A percentile compares a stretch with the other conserved stretches of the same genome.
These are phyloP conservation scores for Dusona sp. DNA, from an alignment of 2,888 invertebrate species.

Conservation along the genomic window DNA sequence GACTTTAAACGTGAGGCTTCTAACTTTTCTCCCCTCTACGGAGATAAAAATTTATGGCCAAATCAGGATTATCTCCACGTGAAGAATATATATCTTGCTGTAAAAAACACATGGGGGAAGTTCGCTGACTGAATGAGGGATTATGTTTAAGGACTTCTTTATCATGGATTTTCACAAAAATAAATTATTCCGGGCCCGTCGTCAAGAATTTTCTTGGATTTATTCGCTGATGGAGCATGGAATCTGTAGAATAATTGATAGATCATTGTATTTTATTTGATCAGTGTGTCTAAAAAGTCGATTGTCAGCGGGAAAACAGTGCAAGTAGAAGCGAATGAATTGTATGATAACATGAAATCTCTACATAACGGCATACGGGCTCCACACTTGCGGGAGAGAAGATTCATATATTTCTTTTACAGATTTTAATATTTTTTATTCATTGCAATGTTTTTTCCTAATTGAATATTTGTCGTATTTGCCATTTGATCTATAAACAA, in stretches of 20 bases:
- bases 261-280: not conserved
- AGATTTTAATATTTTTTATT: not conserved
- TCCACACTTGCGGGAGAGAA: not conserved
- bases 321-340: not conserved
- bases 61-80: conserved; percentile 25
- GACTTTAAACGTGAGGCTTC: conserved; percentile 16
- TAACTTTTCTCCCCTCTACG: conserved; percentile 1
- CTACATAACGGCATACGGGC: not conserved
- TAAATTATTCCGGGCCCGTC: not conserved
- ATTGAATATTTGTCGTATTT: not conserved
- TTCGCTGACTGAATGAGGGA: conserved; percentile 18
- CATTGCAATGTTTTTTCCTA: not conserved
- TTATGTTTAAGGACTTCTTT: not conserved
- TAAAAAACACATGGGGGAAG: not conserved
- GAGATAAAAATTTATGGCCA: conserved; percentile 30
- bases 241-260: not conserved
- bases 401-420: not conserved
- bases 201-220: conserved; percentile 20
- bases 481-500: conserved; percentile 4
- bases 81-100: conserved; percentile 13
- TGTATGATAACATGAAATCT: not conserved
- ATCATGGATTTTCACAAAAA: not conserved
- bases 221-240: not conserved
- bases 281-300: not conserved
- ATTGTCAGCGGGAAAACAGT: not conserved